phyloP scores from a whole-genome alignment of 53 echinoderm and acorn worm species.

The Echinarachnius parma region DNA sequence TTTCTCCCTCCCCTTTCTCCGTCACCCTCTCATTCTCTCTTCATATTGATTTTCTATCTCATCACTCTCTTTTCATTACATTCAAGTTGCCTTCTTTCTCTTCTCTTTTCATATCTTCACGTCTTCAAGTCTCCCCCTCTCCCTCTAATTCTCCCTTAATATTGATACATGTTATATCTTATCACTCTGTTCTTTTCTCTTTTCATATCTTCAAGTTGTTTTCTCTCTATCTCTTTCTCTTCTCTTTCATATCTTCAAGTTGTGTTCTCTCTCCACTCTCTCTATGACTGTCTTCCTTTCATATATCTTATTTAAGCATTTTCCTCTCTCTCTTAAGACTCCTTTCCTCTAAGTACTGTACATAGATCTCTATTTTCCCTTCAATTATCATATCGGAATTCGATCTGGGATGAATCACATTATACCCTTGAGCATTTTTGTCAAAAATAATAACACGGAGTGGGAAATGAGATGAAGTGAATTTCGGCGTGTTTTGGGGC shows the following conservation, averaged over 20 bases:
- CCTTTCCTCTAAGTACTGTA: background rate
- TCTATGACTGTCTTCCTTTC: too few species aligned
- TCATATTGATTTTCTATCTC: background rate
- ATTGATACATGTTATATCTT: background rate
- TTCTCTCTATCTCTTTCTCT: background rate
- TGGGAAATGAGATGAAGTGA: too few species aligned
- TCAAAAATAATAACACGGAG: too few species aligned
- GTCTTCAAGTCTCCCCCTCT: background rate
- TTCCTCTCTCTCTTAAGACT: too few species aligned
- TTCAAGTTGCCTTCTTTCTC: background rate
- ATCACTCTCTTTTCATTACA: background rate
- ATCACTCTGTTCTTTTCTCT: background rate
- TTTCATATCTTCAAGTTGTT: background rate
- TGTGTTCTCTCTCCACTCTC: too few species aligned
- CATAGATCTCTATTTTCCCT: background rate
- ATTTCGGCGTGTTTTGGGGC: constrained; percentile 1
- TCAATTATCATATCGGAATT: background rate
- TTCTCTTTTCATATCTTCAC: background rate
- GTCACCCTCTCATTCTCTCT: background rate
- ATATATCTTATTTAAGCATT: too few species aligned
- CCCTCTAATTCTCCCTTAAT: too few species aligned
- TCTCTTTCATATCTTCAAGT: background rate
- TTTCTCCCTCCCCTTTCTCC: background rate
- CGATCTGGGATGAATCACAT: constrained; percentile 25
- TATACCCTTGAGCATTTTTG: constrained; percentile 3